phyloP scores from a whole-genome alignment of 2,797 vertebrate genomes.

The Notamacropus eugenii region DNA sequence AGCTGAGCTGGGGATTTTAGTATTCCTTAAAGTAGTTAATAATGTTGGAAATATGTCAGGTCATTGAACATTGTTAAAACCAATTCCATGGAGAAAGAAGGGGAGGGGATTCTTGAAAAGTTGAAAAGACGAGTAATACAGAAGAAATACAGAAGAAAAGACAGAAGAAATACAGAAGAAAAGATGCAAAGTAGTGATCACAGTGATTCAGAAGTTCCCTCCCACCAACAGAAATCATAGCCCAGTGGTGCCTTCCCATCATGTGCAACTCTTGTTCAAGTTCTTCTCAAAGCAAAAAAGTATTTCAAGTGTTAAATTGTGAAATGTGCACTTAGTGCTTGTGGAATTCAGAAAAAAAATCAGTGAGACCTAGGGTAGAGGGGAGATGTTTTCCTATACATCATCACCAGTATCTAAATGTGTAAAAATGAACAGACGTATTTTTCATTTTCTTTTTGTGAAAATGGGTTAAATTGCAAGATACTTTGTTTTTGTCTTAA shows the following conservation, averaged over 20 bases:
- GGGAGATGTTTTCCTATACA: slow-evolving; percentile 5
- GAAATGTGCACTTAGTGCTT: background rate
- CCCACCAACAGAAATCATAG: background rate
- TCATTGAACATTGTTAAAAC: slow-evolving; percentile 1
- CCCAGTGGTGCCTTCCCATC: background rate
- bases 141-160: background rate
- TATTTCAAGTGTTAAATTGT: background rate
- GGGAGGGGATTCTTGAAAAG: background rate
- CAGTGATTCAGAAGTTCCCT: background rate
- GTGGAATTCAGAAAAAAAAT: slow-evolving; percentile 1
- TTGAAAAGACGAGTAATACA: background rate
- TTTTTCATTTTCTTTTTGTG: slow-evolving; percentile 5
- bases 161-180: background rate
- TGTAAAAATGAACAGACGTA: background rate
- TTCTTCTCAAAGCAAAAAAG: background rate
- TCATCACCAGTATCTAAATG: slow-evolving; percentile 32
- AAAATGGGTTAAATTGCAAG: background rate
- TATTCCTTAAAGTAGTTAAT: slow-evolving; percentile 44
- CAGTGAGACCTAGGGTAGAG: background rate
- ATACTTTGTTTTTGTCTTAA: background rate
- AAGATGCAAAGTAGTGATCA: background rate
- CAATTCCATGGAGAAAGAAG: background rate
- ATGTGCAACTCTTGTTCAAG: background rate
- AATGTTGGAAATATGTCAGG: slow-evolving; percentile 42
- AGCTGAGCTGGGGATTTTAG: slow-evolving; percentile 15